These are phyloP conservation scores for Lucifuga dentata DNA, from an alignment of 2,113 vertebrate species.

Conservation along the genomic window DNA sequence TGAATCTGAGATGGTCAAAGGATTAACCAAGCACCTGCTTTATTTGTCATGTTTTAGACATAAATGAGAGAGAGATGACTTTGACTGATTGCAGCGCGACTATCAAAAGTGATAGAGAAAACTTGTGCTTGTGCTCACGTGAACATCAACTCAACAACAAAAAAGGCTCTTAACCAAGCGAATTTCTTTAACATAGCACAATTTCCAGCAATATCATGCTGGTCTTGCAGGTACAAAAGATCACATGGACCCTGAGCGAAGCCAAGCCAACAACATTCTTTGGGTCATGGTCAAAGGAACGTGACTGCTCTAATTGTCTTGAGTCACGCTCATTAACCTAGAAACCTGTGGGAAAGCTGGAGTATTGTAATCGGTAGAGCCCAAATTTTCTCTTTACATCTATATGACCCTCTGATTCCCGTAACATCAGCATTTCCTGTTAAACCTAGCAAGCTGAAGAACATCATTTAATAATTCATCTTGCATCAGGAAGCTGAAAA, in stretches of 20 bases:
- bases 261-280: neutral
- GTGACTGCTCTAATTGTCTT: neutral
- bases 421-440: neutral
- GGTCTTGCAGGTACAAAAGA: too few species aligned
- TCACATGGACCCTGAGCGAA: neutral
- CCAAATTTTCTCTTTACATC: neutral
- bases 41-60: slow-evolving; percentile 16
- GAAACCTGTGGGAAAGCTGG: slow-evolving; percentile 18
- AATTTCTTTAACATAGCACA: neutral
- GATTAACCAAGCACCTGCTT: slow-evolving; percentile 44
- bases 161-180: neutral
- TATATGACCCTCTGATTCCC: slow-evolving; percentile 25
- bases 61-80: neutral
- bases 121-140: too few species aligned
- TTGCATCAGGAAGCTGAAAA: neutral
- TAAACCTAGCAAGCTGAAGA: neutral
- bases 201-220: neutral
- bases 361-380: neutral
- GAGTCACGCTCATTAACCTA: slow-evolving; percentile 6
- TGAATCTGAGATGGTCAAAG: slow-evolving; percentile 40
- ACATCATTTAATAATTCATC: neutral
- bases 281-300: neutral
- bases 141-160: too few species aligned
- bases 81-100: neutral
- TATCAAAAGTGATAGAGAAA: too few species aligned